Base-by-base conservation (phyloP, 2,113 vertebrate genomes). In the Lichenostomus cassidix region DNA sequence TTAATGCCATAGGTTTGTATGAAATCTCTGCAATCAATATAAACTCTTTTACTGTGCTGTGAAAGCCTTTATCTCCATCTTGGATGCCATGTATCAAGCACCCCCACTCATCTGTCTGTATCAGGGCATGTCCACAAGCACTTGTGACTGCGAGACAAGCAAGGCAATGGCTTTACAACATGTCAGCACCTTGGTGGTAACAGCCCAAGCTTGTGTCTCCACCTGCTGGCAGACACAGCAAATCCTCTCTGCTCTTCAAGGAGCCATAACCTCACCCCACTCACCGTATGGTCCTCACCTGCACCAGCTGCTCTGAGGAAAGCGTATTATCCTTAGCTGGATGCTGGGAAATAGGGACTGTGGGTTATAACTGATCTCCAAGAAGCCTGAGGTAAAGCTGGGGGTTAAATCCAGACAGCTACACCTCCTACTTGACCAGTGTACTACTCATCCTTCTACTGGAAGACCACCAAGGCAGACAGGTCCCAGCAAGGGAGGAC, bases 21-120 rank as follows among this genome's bases (percentile, higher is more conserved):
- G 84, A 95, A 95, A 95, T 81, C 49, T 82, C 92, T 92, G 60
- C 87, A 93, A 94, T 91, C 92, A 84, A 95, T 94, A 84, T 68
- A 81, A 96, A 95, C 60, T 93, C 60, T 94, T 90, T 93, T 90
- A 86, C 49, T 75, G 37, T 73, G 58, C 65, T 79, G 62, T 79
- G 83, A 89, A 94, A 89, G 77, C 53, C 89, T 91, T 96, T 94
- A 91, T 84, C 85, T 81, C 44, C 53, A 69, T 82, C 87, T 79
- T 78, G 79, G 58, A 76, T 5, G 10, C 46, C 2, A 0, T 59
- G 50, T 58, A 70, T 76, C 83, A 87, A 60, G 60, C 53, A 65
- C 11, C 53, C 33, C 31, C 56, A 31, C 52, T 90, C 90, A 89
- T 93, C 92, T 60, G 25, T 86, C 92, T 83, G 46, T 74, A 87